Base-by-base conservation (phyloP, 2,888 invertebrate species). In the Chrysotoxum bicinctum region DNA sequence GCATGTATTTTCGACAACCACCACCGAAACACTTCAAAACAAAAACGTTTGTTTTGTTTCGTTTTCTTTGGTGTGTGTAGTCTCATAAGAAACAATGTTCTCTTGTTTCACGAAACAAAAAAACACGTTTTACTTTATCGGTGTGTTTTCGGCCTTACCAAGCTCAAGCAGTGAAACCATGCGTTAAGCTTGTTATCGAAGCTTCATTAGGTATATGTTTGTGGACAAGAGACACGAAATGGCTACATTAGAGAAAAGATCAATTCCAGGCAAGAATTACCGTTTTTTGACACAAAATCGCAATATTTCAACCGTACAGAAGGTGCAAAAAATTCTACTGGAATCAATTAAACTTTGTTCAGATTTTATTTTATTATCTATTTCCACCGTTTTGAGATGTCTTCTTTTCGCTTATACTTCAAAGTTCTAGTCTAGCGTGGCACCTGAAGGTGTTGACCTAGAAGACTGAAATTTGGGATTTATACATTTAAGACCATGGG, bases 121-220 rank as follows among this genome's bases (percentile, higher is more conserved):
- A n/a, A n/a, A n/a, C n/a, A n/a, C n/a, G n/a, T n/a, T n/a, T n/a
- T n/a, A n/a, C n/a, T n/a, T n/a, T n/a, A n/a, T n/a, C n/a, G n/a
- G n/a, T n/a, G n/a, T n/a, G n/a, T n/a, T n/a, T n/a, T n/a, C n/a
- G n/a, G n/a, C n/a, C n/a, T n/a, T n/a, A n/a, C 37, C 69, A 69
- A 14, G 54, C 45, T 58, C 72, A 73, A 45, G 43, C 77, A 43
- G 50, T 66, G 21, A 68, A 77, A 72, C 35, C 52, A 19, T 76
- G 76, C 45, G 76, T 82, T 43, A 77, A 77, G 30, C 35, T 77
- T 16, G 77, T 73, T 19, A 78, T 68, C 19, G 77, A 83, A 21
- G 77, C 77, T 60, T 60, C 60, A 58, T 35, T 73, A 23, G n/a
- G n/a, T n/a, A n/a, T 76, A 62, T 45, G 73, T 76, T 56, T 43